Evolutionary conservation across 2,888 invertebrate genomes (phyloP).

Genomic region (Zele albiditarsus): DNA sequence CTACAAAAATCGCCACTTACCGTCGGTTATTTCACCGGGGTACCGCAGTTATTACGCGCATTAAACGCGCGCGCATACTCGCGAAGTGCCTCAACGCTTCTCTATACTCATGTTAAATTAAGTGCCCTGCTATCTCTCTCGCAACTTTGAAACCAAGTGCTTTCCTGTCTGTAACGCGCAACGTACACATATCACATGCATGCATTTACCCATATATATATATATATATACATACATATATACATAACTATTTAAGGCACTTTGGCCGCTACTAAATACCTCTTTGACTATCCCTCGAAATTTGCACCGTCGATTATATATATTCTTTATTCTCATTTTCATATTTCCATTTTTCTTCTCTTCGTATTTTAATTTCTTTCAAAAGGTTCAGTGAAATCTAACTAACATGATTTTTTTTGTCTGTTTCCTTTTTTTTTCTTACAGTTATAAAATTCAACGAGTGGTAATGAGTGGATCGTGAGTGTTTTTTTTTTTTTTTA

Average conservation of each 20-base stretch:
- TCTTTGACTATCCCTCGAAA: constrained; percentile 4
- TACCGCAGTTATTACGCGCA: constrained; percentile 37
- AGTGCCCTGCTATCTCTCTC: constrained; percentile 37
- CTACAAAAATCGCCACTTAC: constrained; percentile 38
- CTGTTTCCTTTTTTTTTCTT: constrained; percentile 1
- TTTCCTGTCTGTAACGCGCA: constrained; percentile 24
- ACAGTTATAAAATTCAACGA: constrained; percentile 17
- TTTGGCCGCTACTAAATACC: constrained; percentile 22
- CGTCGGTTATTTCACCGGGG: constrained; percentile 32
- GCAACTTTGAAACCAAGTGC: constrained; percentile 29
- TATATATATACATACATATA: constrained; percentile 2
- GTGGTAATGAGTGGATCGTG: constrained; percentile 31
- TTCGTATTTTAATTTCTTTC: neutral
- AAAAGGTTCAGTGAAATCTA: neutral
- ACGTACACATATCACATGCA: neutral
- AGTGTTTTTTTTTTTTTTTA: constrained; percentile 20
- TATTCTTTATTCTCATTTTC: neutral
- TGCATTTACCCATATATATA: constrained; percentile 9
- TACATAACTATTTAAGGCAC: constrained; percentile 15
- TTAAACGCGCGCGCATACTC: constrained; percentile 27
- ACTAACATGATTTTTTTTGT: neutral
- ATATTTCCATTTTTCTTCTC: neutral
- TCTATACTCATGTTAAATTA: constrained; percentile 36
- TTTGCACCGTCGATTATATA: neutral
- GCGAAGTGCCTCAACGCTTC: constrained; percentile 14